Conservation (phyloP, 1,140 invertebrate species). For the Brachionus rotundiformis region DNA sequence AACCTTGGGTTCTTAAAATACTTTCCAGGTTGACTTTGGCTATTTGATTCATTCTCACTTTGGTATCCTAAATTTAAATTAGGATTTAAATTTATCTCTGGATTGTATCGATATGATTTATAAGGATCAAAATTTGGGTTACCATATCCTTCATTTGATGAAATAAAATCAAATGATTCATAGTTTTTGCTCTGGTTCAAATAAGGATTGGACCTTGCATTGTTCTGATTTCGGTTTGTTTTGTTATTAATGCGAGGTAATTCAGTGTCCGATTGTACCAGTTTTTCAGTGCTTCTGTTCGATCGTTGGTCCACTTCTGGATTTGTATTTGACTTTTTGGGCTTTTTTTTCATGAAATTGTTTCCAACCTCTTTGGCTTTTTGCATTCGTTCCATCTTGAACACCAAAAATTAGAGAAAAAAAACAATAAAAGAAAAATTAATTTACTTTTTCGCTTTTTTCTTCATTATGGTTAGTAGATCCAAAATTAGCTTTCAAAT, state of each 20-base stretch:
- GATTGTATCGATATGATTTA: not conserved
- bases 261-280: slow-evolving; percentile 15
- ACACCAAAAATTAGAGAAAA: not conserved
- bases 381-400: slow-evolving; percentile 5
- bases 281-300: not conserved
- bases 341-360: slow-evolving; percentile 16
- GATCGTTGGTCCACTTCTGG: not conserved
- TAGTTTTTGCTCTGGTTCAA: slow-evolving; percentile 6
- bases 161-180: slow-evolving; percentile 15
- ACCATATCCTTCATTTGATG: slow-evolving; percentile 18
- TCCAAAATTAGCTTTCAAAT: slow-evolving; percentile 31
- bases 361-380: slow-evolving; percentile 35
- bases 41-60: not conserved
- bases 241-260: slow-evolving; percentile 1
- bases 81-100: not conserved
- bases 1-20: slow-evolving; percentile 32
- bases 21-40: slow-evolving; percentile 5
- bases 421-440: not conserved
- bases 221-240: not conserved
- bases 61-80: slow-evolving; percentile 7
- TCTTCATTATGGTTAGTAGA: slow-evolving; percentile 9
- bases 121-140: slow-evolving; percentile 21
- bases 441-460: slow-evolving; percentile 19
- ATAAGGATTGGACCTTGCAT: not conserved
- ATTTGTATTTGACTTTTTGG: slow-evolving; percentile 1